A percentile compares a stretch with the other conserved stretches of the same genome.
Evolutionary conservation across 2,888 invertebrate genomes (phyloP).

Genomic region (Hemistola chrysoprasaria): DNA sequence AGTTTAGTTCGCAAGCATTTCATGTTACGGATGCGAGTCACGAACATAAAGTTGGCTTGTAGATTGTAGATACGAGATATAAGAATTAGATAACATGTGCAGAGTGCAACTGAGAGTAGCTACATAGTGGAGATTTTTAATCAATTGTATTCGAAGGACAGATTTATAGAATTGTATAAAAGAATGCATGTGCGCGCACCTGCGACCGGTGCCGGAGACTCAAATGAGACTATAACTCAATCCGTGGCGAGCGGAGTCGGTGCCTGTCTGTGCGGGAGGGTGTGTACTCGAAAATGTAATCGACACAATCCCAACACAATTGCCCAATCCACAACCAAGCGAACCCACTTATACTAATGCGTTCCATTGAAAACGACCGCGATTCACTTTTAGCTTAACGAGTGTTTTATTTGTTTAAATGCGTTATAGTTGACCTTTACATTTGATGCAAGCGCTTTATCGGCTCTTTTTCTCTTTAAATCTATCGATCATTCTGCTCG

Average conservation of each 20-base stretch:
- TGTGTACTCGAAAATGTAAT: conserved; percentile 51
- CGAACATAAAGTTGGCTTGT: conserved; percentile 28
- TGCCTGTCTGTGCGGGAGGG: conserved; percentile 8
- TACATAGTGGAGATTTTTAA: conserved; percentile 19
- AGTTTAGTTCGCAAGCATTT: conserved; percentile 16
- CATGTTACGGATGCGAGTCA: conserved; percentile 26
- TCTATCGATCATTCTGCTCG: conserved; percentile 4
- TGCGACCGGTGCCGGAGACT: conserved; percentile 38
- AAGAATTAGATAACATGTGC: conserved; percentile 21
- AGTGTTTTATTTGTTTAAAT: conserved; percentile 47
- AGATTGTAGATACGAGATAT: conserved; percentile 1
- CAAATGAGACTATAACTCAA: conserved; percentile 64
- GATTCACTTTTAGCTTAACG: conserved; percentile 47
- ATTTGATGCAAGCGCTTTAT: conserved; percentile 17
- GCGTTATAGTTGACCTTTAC: conserved; percentile 31
- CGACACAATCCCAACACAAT: conserved; percentile 52
- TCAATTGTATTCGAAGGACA: conserved; percentile 6
- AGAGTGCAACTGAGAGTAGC: conserved; percentile 18
- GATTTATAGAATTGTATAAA: conserved; percentile 16
- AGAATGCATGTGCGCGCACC: conserved; percentile 38
- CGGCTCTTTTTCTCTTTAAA: conserved; percentile 11
- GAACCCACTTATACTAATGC: conserved; percentile 63
- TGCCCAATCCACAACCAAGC: conserved; percentile 49
- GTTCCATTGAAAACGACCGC: conserved; percentile 55
- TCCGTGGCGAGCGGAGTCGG: conserved; percentile 26